Evolutionary conservation across 2,797 vertebrate genomes (phyloP), one percentile per base, ranked within the genome.

Genomic region (Ctenopoma multispine): DNA sequence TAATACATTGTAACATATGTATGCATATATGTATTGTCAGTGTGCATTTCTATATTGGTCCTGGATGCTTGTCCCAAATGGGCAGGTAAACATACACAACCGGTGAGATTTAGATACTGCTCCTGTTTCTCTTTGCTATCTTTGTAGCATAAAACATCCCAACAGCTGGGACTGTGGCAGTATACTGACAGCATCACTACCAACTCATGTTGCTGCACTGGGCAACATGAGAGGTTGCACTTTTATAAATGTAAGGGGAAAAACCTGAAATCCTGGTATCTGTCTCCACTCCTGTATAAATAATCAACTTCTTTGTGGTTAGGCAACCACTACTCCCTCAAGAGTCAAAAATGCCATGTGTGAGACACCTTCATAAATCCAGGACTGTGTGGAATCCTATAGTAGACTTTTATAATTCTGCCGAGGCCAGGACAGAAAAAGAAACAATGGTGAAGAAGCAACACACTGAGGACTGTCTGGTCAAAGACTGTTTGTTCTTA

Each of bases 401-500:
- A 47, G 72, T 4, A 48, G 38, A 49, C 41, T 66, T 76, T 71
- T 67, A 64, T 49, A 48, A 69, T 44, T 56, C 68, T 72, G 47
- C 63, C 0, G 24, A 60, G 67, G 31, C 49, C 62, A 23, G 31
- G 34, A 20, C n/a, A 51, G 49, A 63, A 36, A 77, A 36, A 69
- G 66, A 71, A 58, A 43, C 10, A 40, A 27, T 20, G 29, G 23
- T 54, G 17, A 59, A 72, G 66, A 43, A 59, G 46, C 47, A 79
- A 57, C 62, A 63, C 69, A 72, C 58, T 24, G 15, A 66, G 15
- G 40, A 56, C 34, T 62, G 66, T 63, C 67, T 64, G 60, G 31
- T 77, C 63, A 66, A 74, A 79, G 18, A 17, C 59, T 63, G 50
- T 64, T 58, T 46, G 64, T 69, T 75, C 13, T 64, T 40, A 20